Percentiles rank a stretch among this genome's conserved stretches.
Conservation (phyloP, 1,140 invertebrate genomes). For the Drosophila willistoni region DNA sequence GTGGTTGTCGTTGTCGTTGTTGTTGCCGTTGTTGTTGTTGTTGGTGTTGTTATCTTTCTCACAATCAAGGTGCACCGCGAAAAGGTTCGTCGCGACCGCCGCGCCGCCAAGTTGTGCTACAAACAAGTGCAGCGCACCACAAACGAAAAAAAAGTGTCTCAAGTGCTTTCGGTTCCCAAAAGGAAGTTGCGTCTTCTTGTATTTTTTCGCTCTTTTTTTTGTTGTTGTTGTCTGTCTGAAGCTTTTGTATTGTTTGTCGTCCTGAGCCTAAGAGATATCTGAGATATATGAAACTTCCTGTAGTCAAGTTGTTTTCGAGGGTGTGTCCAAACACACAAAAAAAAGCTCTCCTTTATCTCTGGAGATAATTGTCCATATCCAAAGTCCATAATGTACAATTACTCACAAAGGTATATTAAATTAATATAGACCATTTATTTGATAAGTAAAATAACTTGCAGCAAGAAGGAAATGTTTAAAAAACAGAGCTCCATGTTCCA, state of each 20-base stretch:
- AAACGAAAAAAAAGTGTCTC: constrained; percentile 65
- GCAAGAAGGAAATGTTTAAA: too few species aligned
- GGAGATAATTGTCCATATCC: constrained; percentile 41
- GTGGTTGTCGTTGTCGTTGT: constrained; percentile 28
- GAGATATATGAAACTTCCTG: constrained; percentile 76
- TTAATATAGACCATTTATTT: background rate
- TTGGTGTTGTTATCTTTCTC: constrained; percentile 72
- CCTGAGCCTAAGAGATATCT: constrained; percentile 65
- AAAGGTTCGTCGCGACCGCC: constrained; percentile 13
- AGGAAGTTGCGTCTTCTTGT: constrained; percentile 58
- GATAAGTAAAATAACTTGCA: background rate
- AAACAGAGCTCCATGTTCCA: too few species aligned
- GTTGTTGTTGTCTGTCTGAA: background rate
- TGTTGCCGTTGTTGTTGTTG: too few species aligned
- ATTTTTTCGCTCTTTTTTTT: too few species aligned
- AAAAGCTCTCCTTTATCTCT: constrained; percentile 55
- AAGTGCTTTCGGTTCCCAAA: constrained; percentile 60
- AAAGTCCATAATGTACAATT: constrained; percentile 34
- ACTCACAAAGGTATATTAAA: background rate
- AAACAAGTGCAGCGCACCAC: constrained; percentile 59
- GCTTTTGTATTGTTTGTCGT: constrained; percentile 12
- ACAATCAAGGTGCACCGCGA: constrained; percentile 74
- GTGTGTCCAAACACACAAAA: constrained; percentile 59
- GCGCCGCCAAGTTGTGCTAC: constrained; percentile 39
- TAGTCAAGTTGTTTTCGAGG: constrained; percentile 72